phyloP scores from a whole-genome alignment of 2,113 vertebrate species.

The Notarius quadriscutis region DNA sequence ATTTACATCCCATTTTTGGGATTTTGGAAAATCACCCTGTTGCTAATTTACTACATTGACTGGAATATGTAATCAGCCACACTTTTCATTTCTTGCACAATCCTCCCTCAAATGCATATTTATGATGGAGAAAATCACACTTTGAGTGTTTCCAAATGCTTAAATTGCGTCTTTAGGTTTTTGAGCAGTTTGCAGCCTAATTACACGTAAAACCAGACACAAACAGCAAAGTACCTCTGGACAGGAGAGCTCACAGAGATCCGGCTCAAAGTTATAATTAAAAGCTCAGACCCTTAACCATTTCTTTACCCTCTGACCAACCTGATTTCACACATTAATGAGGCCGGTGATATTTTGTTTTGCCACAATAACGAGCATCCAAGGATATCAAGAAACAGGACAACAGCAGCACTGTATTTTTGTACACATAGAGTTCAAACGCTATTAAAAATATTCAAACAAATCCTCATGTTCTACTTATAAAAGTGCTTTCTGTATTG shows the following conservation, averaged over 20 bases:
- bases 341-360: conserved; percentile 39
- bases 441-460: neutral
- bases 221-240: neutral
- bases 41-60: neutral
- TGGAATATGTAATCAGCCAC: neutral
- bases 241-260: neutral
- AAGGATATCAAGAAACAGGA: conserved; percentile 1
- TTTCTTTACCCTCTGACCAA: conserved; percentile 37
- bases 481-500: neutral
- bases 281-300: conserved; percentile 16
- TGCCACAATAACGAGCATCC: conserved; percentile 43
- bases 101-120: neutral
- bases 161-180: neutral
- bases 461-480: neutral
- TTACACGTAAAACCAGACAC: neutral
- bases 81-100: neutral
- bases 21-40: neutral
- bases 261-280: conserved; percentile 40
- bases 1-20: neutral
- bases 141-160: neutral
- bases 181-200: neutral
- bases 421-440: conserved; percentile 2
- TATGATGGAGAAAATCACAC: neutral
- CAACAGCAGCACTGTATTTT: neutral
- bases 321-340: conserved; percentile 48